These are phyloP conservation scores for Ariolimax columbianus DNA, from an alignment of 2,888 invertebrate genomes.

Conservation along the genomic window DNA sequence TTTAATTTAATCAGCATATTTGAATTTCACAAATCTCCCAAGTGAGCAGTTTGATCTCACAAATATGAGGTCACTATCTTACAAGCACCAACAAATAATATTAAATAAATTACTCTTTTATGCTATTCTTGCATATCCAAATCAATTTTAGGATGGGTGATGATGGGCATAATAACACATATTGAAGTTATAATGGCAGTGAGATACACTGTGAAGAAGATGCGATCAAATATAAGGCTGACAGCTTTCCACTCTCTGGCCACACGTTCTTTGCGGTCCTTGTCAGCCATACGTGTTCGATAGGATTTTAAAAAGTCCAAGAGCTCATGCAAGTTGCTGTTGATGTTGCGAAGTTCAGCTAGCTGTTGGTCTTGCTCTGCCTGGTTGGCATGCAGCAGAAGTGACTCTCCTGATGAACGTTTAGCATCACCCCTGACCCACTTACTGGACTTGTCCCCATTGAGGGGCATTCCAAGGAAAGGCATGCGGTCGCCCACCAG, in stretches of 20 bases:
- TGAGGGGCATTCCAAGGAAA: conserved; percentile 58
- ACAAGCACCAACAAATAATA: background rate
- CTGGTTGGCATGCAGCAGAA: conserved; percentile 7
- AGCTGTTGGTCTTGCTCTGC: conserved; percentile 34
- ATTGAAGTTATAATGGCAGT: conserved; percentile 73
- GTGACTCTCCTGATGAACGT: conserved; percentile 22
- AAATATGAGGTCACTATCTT: background rate
- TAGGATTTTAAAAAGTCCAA: conserved; percentile 66
- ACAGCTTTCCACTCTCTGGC: conserved; percentile 76
- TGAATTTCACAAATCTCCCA: background rate
- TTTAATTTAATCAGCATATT: background rate
- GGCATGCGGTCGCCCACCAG: conserved; percentile 55
- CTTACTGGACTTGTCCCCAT: conserved; percentile 62
- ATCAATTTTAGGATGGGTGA: conserved; percentile 50
- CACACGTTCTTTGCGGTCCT: conserved; percentile 72
- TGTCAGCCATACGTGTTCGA: conserved; percentile 69
- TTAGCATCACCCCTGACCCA: conserved; percentile 57
- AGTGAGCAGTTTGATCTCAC: background rate
- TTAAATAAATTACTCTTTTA: background rate
- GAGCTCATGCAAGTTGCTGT: conserved; percentile 65
- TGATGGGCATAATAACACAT: conserved; percentile 68
- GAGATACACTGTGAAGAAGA: conserved; percentile 76
- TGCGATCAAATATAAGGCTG: conserved; percentile 76
- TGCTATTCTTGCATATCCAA: background rate
- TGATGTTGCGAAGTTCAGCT: conserved; percentile 65